Percentiles rank a stretch among this genome's conserved stretches.
These are phyloP conservation scores for Leucophenga varia DNA, from an alignment of 1,140 invertebrate genomes.

Conservation along the genomic window DNA sequence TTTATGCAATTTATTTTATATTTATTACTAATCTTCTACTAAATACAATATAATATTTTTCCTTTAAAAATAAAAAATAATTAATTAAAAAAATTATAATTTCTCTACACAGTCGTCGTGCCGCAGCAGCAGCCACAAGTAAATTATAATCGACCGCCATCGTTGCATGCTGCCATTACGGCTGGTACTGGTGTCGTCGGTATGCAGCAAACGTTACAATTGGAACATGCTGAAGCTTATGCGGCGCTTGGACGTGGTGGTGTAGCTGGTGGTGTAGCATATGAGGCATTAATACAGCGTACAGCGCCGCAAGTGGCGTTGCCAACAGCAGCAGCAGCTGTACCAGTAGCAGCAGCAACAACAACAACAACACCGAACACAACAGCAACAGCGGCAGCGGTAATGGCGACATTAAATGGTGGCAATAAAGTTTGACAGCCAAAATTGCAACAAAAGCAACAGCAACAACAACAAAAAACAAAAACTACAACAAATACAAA, in stretches of 20 bases:
- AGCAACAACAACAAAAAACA: slow-evolving; percentile 14
- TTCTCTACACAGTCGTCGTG: slow-evolving; percentile 61
- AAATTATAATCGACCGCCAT: slow-evolving; percentile 59
- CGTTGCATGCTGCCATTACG: slow-evolving; percentile 58
- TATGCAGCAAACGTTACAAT: too few relatives aligned
- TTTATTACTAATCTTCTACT: too few relatives aligned
- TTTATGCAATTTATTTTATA: too few relatives aligned
- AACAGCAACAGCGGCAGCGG: slow-evolving; percentile 12
- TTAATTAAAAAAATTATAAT: too few relatives aligned
- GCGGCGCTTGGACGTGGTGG: slow-evolving; percentile 64
- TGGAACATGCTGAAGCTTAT: slow-evolving; percentile 60
- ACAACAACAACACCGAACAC: slow-evolving; percentile 12
- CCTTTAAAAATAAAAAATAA: too few relatives aligned
- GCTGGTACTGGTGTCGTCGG: neutral
- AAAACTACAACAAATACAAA: slow-evolving; percentile 17
- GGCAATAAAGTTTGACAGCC: slow-evolving; percentile 60
- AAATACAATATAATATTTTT: too few relatives aligned
- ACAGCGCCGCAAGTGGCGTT: slow-evolving; percentile 53
- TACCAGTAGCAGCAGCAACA: neutral
- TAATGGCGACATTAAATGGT: too few relatives aligned
- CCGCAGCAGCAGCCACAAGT: slow-evolving; percentile 65
- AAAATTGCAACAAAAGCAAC: slow-evolving; percentile 19
- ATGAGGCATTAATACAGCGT: slow-evolving; percentile 57
- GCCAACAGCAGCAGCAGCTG: too few relatives aligned
- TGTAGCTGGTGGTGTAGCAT: too few relatives aligned